Conservation (phyloP, 2,113 vertebrate species). For the Halcyon senegalensis region DNA sequence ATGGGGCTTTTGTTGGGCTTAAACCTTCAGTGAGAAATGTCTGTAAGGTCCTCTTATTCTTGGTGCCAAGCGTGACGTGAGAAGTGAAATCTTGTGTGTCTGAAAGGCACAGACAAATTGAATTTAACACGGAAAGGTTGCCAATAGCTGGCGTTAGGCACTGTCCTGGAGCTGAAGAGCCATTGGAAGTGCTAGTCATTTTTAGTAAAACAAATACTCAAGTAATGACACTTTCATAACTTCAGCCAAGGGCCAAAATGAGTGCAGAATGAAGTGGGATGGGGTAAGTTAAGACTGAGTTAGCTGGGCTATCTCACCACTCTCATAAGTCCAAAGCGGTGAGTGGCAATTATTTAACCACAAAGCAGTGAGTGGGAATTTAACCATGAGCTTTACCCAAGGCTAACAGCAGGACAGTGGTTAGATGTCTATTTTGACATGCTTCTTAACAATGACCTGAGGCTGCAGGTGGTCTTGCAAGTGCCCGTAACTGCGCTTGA, state of each 20-base stretch:
- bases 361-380: not conserved
- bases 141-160: not conserved
- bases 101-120: not conserved
- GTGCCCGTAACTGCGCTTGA: not conserved
- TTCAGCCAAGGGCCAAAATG: not conserved
- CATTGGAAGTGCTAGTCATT: not conserved
- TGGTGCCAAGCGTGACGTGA: not conserved
- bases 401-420: not conserved
- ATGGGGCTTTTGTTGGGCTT: not conserved
- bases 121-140: not conserved
- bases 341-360: not conserved
- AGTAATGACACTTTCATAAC: not conserved
- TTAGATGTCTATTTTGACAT: not conserved
- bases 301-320: not conserved
- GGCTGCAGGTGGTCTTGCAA: not conserved
- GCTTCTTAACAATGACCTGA: not conserved
- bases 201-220: not conserved
- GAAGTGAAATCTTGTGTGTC: not conserved
- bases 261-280: not conserved
- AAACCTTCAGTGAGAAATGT: not conserved
- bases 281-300: not conserved
- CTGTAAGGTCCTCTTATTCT: conserved; percentile 20
- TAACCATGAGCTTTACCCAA: not conserved
- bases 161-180: not conserved
- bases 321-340: not conserved